phyloP scores from a whole-genome alignment of 2,888 invertebrate species.

The Archips xylosteana region DNA sequence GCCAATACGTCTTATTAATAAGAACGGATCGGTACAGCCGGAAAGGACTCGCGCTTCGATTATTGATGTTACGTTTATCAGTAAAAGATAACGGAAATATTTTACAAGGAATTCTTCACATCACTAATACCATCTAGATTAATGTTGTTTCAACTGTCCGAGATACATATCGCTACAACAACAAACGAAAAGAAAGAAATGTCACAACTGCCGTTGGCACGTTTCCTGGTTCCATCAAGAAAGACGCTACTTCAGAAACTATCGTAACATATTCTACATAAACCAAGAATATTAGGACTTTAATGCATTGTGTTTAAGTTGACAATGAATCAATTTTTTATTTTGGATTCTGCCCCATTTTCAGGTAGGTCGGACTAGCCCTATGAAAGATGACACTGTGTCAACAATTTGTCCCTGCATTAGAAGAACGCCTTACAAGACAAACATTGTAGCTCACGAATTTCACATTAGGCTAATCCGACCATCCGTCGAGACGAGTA shows the following conservation, averaged over 20 bases:
- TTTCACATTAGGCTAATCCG: constrained; percentile 80
- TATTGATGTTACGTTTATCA: constrained; percentile 40
- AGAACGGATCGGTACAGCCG: constrained; percentile 45
- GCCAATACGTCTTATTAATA: constrained; percentile 56
- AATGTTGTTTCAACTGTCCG: constrained; percentile 77
- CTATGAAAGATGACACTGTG: constrained; percentile 81
- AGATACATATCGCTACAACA: constrained; percentile 68
- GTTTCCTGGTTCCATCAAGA: constrained; percentile 68
- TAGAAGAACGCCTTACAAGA: constrained; percentile 74
- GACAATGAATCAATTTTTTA: constrained; percentile 51
- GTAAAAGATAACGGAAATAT: constrained; percentile 28
- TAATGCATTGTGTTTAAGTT: constrained; percentile 49
- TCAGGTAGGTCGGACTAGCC: constrained; percentile 71
- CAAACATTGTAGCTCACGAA: constrained; percentile 80
- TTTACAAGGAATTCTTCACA: background rate
- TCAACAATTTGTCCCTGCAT: constrained; percentile 83
- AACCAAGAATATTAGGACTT: constrained; percentile 39
- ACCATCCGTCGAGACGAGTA: constrained; percentile 72
- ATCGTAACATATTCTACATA: constrained; percentile 39
- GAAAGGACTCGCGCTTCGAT: constrained; percentile 35
- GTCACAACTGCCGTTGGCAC: constrained; percentile 72
- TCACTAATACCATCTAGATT: too few species aligned
- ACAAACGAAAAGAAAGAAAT: constrained; percentile 64
- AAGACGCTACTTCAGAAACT: constrained; percentile 61
- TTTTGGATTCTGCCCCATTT: constrained; percentile 59